Evolutionary conservation across 2,888 invertebrate species (phyloP), one percentile per base, ranked within the genome.

Genomic region (Perdita meconis): DNA sequence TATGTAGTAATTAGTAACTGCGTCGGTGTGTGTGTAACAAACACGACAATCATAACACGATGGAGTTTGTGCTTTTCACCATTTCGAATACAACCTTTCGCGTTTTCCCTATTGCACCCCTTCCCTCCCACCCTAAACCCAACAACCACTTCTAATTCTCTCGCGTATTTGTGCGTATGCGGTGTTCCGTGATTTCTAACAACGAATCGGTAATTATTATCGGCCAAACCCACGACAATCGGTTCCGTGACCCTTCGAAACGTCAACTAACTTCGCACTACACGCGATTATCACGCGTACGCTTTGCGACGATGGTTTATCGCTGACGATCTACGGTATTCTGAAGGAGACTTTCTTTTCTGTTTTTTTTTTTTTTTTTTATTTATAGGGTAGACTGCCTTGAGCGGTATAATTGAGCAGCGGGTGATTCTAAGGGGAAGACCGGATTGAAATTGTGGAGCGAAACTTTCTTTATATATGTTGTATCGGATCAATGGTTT

Each of bases 71-170:
- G 72, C 47, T 65, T 16, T 40, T 36, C 65, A 71, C 63, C 64
- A 71, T 81, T 34, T 87, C 86, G 86, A 85, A 89, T 89, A 89
- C 86, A 88, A 89, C 82, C 83, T 86, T 88, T 76, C 71, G 59
- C 71, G 55, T 55, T 59, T 30, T 10, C 24, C 47, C 53, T 19
- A 8, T 56, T 42, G 47, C 65, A 51, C 50, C 36, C 26, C 2
- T 8, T 47, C 53, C 5, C n/a, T n/a, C n/a, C n/a, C n/a, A n/a
- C n/a, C n/a, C n/a, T n/a, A n/a, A n/a, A n/a, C n/a, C 22, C 16
- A 6, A 22, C 22, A 56, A 13, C 60, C 51, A 24, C 13, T n/a
- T n/a, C n/a, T n/a, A n/a, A 12, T 56, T 70, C 13, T 36, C 2
- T 10, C n/a, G 0, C 6, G n/a, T 12, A n/a, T 19, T 55, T 72